Conservation (phyloP, 2,888 invertebrate genomes). For the Nowickia ferox region DNA sequence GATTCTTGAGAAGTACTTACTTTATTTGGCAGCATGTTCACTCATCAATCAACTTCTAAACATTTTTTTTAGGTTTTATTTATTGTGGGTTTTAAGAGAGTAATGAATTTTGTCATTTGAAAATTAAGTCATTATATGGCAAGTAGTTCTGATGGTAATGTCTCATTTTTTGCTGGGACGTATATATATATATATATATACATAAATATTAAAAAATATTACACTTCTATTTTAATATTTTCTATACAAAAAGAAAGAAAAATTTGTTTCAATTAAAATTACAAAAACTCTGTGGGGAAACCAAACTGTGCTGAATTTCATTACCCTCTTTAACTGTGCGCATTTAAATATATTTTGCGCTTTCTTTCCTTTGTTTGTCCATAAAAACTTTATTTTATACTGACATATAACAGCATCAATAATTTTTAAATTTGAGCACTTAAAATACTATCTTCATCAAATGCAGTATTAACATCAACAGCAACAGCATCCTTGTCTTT, state of each 20-base stretch:
- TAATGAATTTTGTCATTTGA: too few species aligned
- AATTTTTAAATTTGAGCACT: slow-evolving; percentile 60
- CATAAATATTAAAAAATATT: slow-evolving; percentile 6
- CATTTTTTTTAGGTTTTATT: too few species aligned
- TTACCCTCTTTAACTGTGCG: slow-evolving; percentile 6
- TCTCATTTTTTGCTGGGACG: not conserved
- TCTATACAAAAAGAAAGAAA: not conserved
- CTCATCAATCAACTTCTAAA: too few species aligned
- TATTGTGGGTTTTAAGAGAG: too few species aligned
- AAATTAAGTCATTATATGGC: too few species aligned
- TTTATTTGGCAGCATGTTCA: too few species aligned
- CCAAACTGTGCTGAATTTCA: slow-evolving; percentile 24
- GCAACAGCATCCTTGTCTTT: slow-evolving; percentile 22
- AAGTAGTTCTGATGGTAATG: not conserved
- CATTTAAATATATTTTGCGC: slow-evolving; percentile 24
- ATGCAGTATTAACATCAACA: slow-evolving; percentile 39
- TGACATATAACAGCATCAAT: slow-evolving; percentile 66
- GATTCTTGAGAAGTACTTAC: too few species aligned
- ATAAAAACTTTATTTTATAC: slow-evolving; percentile 18
- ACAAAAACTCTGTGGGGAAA: not conserved
- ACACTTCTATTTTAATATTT: slow-evolving; percentile 3
- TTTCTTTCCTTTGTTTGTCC: not conserved
- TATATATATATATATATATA: not conserved
- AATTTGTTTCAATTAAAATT: slow-evolving; percentile 30
- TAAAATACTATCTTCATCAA: slow-evolving; percentile 61